Evolutionary conservation across 2,888 invertebrate species (phyloP).

Genomic region (Ferrisia virgata): DNA sequence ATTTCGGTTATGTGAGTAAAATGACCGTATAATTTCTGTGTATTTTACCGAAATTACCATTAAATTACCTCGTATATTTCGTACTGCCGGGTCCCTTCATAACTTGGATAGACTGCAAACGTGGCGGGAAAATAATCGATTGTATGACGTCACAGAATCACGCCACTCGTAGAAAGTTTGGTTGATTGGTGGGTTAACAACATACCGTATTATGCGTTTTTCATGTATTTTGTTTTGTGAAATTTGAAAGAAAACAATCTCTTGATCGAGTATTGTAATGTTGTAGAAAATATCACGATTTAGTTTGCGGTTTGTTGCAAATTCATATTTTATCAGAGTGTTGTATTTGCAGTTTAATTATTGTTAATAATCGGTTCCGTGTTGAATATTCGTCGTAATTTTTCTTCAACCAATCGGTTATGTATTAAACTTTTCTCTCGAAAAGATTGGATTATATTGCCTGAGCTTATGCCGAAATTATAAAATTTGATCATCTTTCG

Average conservation of each 20-base stretch:
- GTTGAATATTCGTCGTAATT: neutral
- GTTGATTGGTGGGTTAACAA: slow-evolving; percentile 36
- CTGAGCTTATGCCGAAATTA: slow-evolving; percentile 3
- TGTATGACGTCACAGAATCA: slow-evolving; percentile 44
- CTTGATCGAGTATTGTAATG: neutral
- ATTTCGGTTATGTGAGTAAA: too few relatives aligned
- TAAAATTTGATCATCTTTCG: neutral
- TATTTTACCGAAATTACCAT: neutral
- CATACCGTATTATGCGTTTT: slow-evolving; percentile 9
- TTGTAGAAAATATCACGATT: neutral
- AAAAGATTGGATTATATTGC: neutral
- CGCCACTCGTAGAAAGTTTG: slow-evolving; percentile 40
- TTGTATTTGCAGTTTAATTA: neutral
- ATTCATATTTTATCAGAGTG: neutral
- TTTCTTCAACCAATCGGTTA: neutral
- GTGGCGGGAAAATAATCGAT: slow-evolving; percentile 43
- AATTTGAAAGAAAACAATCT: neutral
- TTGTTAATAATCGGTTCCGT: neutral
- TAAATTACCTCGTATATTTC: neutral
- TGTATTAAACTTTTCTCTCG: neutral
- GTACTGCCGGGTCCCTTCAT: neutral
- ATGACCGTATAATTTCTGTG: neutral
- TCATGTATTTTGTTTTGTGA: neutral
- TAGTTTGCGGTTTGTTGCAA: neutral
- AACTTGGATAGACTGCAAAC: neutral